phyloP scores from a whole-genome alignment of 2,888 invertebrate species.

The Odiellus spinosus region DNA sequence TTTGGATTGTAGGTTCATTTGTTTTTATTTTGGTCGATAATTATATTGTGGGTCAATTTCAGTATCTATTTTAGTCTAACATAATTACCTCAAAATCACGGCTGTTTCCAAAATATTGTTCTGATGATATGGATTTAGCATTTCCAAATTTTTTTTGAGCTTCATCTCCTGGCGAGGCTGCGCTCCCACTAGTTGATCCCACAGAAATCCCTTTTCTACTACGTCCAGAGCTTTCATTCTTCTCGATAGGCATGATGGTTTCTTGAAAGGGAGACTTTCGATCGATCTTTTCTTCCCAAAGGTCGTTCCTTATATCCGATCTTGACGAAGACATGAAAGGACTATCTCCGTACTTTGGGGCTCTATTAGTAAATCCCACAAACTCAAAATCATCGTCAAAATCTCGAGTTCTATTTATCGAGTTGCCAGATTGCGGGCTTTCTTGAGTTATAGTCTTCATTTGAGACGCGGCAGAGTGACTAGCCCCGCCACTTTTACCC shows the following conservation, averaged over 20 bases:
- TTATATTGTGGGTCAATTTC: not conserved
- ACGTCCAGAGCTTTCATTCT: conserved; percentile 9
- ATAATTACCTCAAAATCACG: conserved; percentile 38
- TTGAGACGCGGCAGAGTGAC: conserved; percentile 70
- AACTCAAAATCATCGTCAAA: conserved; percentile 33
- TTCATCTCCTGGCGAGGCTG: conserved; percentile 27
- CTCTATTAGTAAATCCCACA: conserved; percentile 34
- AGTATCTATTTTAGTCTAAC: not conserved
- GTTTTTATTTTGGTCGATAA: too few relatives aligned
- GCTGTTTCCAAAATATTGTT: conserved; percentile 79
- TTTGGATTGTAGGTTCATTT: too few relatives aligned
- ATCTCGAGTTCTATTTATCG: conserved; percentile 21
- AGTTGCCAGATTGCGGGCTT: conserved; percentile 35
- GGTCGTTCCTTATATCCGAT: conserved; percentile 4
- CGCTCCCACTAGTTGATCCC: conserved; percentile 1
- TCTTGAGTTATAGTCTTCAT: conserved; percentile 86
- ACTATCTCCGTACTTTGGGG: conserved; percentile 38
- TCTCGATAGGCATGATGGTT: conserved; percentile 4
- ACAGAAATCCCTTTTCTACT: conserved; percentile 13
- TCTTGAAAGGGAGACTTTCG: conserved; percentile 11
- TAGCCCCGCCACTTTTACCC: conserved; percentile 33
- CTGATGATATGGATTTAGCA: conserved; percentile 94
- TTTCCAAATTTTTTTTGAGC: conserved; percentile 83
- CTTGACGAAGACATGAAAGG: conserved; percentile 16
- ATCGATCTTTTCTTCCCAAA: conserved; percentile 15